Percentiles rank a stretch among this genome's conserved stretches.
These are phyloP conservation scores for Hipparchia semele DNA, from an alignment of 2,888 invertebrate species.

Conservation along the genomic window DNA sequence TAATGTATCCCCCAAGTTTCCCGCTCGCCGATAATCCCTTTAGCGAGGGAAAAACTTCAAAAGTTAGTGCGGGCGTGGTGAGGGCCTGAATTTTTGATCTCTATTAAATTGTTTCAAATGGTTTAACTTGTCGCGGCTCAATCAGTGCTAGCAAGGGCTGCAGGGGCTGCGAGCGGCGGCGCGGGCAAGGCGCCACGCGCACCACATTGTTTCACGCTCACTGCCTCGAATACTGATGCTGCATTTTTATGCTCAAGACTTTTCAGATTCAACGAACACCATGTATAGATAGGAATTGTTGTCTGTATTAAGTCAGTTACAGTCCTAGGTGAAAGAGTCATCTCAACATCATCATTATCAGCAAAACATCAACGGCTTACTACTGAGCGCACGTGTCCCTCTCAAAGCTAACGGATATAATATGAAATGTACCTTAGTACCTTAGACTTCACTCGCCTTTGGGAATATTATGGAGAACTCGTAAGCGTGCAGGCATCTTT, in stretches of 20 bases:
- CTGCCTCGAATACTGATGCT: slow-evolving; percentile 65
- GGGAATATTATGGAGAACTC: too few species aligned
- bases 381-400: too few species aligned
- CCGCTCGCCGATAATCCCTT: slow-evolving; percentile 79
- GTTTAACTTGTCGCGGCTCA: slow-evolving; percentile 84
- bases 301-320: background rate
- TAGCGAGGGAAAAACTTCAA: slow-evolving; percentile 83
- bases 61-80: slow-evolving; percentile 79
- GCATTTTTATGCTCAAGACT: slow-evolving; percentile 31
- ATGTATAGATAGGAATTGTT: background rate
- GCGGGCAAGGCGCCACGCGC: slow-evolving; percentile 51
- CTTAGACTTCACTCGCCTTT: too few species aligned
- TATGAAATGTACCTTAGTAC: too few species aligned
- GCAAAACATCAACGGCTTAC: background rate
- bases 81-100: slow-evolving; percentile 81
- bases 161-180: slow-evolving; percentile 3
- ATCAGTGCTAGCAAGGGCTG: slow-evolving; percentile 60
- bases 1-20: slow-evolving; percentile 73
- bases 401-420: too few species aligned
- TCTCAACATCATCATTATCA: background rate
- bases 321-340: background rate
- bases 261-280: background rate
- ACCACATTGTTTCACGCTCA: slow-evolving; percentile 61
- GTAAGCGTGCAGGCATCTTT: too few species aligned
- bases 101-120: slow-evolving; percentile 84